phyloP scores from a whole-genome alignment of 2,797 vertebrate genomes.

The Oreochromis grahami region DNA sequence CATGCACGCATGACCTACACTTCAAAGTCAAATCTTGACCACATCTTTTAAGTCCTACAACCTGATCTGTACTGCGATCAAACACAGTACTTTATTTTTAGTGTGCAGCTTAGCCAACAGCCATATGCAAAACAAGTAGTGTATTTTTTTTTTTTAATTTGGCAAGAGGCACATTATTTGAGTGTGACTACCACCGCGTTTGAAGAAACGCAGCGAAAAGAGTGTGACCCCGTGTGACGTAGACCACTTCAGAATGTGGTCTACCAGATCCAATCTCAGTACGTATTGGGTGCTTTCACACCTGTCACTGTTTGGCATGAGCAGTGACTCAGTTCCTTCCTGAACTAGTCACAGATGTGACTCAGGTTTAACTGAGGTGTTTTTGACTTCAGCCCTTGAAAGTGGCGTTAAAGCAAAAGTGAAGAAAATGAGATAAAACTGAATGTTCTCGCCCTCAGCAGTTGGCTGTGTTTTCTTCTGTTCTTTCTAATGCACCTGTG shows the following conservation, averaged over 20 bases:
- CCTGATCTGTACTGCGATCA: neutral
- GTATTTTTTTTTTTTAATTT: neutral
- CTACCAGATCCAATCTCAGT: neutral
- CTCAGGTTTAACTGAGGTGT: neutral
- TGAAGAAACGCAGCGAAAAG: neutral
- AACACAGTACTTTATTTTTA: neutral
- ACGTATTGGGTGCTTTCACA: neutral
- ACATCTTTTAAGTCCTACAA: fast-evolving
- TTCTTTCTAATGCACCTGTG: neutral
- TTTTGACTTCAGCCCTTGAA: neutral
- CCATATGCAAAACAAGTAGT: neutral
- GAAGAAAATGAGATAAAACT: neutral
- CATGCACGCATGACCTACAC: neutral
- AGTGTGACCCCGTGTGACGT: neutral
- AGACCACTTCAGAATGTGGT: neutral
- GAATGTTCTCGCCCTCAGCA: neutral
- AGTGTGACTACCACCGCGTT: neutral
- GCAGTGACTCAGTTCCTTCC: neutral
- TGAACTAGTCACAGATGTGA: neutral
- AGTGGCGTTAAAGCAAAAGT: neutral
- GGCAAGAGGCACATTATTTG: neutral
- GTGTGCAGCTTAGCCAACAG: neutral
- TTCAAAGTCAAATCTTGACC: neutral
- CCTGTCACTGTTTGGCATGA: neutral
- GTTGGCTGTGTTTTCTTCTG: neutral